Conservation (phyloP, 2,888 invertebrate species). For the Himalopsyche tibetana region DNA sequence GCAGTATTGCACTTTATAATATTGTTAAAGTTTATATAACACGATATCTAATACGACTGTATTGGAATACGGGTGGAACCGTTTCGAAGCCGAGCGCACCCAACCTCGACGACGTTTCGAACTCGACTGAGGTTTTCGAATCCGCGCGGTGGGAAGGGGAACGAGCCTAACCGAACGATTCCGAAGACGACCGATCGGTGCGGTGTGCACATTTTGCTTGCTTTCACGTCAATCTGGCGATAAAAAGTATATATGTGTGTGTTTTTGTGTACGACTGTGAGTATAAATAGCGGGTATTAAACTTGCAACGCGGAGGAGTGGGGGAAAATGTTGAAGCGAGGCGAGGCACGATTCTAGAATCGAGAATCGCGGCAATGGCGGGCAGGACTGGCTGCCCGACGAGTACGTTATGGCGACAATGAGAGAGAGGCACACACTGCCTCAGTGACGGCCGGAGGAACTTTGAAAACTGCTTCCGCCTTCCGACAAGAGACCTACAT, state of each 20-base stretch:
- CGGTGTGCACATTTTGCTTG: slow-evolving; percentile 60
- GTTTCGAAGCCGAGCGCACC: slow-evolving; percentile 35
- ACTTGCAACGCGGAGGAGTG: slow-evolving; percentile 18
- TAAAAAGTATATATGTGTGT: slow-evolving; percentile 50
- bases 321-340: neutral
- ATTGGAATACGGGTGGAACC: slow-evolving; percentile 48
- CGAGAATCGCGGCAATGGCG: neutral
- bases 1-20: slow-evolving; percentile 55
- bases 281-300: slow-evolving; percentile 49
- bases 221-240: slow-evolving; percentile 59
- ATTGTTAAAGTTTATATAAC: slow-evolving; percentile 62
- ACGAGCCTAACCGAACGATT: slow-evolving; percentile 49
- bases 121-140: slow-evolving; percentile 59
- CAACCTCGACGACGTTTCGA: slow-evolving; percentile 52
- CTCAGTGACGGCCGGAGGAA: slow-evolving; percentile 10
- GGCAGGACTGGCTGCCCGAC: neutral
- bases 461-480: slow-evolving; percentile 35
- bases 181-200: slow-evolving; percentile 55
- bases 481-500: slow-evolving; percentile 1
- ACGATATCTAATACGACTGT: slow-evolving; percentile 62
- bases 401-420: neutral
- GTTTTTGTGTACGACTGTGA: slow-evolving; percentile 41
- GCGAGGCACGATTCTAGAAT: slow-evolving; percentile 31
- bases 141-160: slow-evolving; percentile 56
- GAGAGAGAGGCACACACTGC: slow-evolving; percentile 6